phyloP scores from a whole-genome alignment of 2,797 vertebrate species.

The Lepidocolaptes lacrymiger region DNA sequence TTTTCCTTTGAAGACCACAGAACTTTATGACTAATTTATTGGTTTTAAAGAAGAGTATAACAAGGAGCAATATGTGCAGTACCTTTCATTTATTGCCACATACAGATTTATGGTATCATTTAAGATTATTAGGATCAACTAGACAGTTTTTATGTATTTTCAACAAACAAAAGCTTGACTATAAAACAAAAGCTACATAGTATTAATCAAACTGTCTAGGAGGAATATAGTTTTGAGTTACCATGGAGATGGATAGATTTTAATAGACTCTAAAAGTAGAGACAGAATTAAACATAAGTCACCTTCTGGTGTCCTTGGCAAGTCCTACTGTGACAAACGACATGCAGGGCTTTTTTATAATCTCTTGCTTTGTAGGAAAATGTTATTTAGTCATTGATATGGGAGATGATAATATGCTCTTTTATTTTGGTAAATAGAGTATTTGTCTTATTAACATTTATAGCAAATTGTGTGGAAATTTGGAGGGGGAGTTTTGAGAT shows the following conservation, averaged over 20 bases:
- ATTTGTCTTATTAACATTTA: background rate
- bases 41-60: background rate
- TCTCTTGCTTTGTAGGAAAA: constrained; percentile 3
- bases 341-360: background rate
- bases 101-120: background rate
- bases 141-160: background rate
- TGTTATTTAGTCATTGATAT: background rate
- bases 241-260: constrained; percentile 36
- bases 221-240: constrained; percentile 1
- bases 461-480: background rate
- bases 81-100: background rate
- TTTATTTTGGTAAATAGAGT: background rate
- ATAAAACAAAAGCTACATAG: background rate
- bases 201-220: background rate
- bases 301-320: constrained; percentile 50
- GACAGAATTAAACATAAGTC: constrained; percentile 21
- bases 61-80: background rate
- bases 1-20: background rate
- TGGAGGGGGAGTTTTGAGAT: background rate
- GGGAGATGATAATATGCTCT: background rate
- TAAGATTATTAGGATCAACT: background rate
- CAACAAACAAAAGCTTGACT: background rate
- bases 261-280: constrained; percentile 14
- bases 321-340: background rate
- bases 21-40: background rate